Base-by-base conservation (phyloP, 1,140 invertebrate species). In the Rhagoletis pomonella region DNA sequence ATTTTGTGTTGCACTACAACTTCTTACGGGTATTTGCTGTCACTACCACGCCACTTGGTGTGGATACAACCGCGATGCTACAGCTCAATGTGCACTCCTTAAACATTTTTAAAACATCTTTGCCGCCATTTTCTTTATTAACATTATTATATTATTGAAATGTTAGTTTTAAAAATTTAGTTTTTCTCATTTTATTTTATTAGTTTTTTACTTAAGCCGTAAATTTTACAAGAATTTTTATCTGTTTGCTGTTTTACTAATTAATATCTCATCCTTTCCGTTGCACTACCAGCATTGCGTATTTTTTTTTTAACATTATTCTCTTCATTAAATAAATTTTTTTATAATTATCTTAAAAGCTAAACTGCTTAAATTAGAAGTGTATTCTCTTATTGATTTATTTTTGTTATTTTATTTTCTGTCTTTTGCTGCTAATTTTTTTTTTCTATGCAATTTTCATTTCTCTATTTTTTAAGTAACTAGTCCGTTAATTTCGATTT, bases 81-180 rank as follows among this genome's bases (percentile, higher is more conserved):
- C 47, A 55, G 47, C 73, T 81, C 39, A 55, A 55, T 47, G 29
- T 29, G 29, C 29, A 9, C 73, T 81, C 47, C 17, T 81, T n/a
- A 81, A 29, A 81, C 69, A 47, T 39, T 73, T 59, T 59, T 60
- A 58, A 85, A 85, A 85, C 60, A 29, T 62, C 39, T 44, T 62
- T 29, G 73, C 73, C 47, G 73, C 73, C 73, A 81, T 81, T 55
- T 29, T 19, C 19, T 19, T 77, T n/a, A 3, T 81, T 81, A 50
- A 81, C 73, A 81, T 81, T 81, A 81, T 55, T 81, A 81, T 81
- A 81, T 81, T 81, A 81, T 81, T 81, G 73, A 81, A 81, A 81
- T 81, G 44, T 81, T 50, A 81, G 55, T 47, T 81, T 81, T 81
- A 81, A 55, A 81, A 81, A 81, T 81, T 81, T 81, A 81, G 2